These are phyloP conservation scores for Leptoclinus maculatus DNA, from an alignment of 2,797 vertebrate genomes.

Conservation along the genomic window DNA sequence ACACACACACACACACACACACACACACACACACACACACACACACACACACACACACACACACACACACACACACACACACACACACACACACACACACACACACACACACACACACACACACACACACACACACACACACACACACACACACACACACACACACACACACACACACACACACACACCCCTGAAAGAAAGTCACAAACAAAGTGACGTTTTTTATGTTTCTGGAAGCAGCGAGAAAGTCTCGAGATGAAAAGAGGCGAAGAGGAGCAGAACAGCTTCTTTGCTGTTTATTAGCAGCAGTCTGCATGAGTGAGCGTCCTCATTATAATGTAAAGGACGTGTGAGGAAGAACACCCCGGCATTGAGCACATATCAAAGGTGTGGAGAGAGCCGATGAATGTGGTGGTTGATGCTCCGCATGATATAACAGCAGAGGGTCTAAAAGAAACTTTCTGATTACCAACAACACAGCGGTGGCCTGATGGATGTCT, in stretches of 20 bases:
- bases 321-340: constrained; percentile 34
- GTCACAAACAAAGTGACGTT: neutral
- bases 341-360: neutral
- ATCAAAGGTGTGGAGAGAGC: constrained; percentile 21
- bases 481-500: neutral
- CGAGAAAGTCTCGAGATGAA: constrained; percentile 18
- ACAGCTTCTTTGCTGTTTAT: constrained; percentile 20
- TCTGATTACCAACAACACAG: neutral
- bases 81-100: too few species aligned
- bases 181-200: neutral
- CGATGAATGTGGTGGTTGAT: neutral
- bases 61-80: too few species aligned
- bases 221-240: constrained; percentile 18
- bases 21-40: too few species aligned
- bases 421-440: neutral
- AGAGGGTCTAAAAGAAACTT: neutral
- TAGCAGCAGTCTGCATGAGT: constrained; percentile 5
- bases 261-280: neutral
- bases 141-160: too few species aligned
- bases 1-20: neutral
- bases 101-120: too few species aligned
- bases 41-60: too few species aligned
- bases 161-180: too few species aligned
- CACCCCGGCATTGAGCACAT: neutral
- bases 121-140: too few species aligned